A percentile compares a stretch with the other conserved stretches of the same genome.
phyloP scores from a whole-genome alignment of 2,888 invertebrate species.

The Amiota minor region DNA sequence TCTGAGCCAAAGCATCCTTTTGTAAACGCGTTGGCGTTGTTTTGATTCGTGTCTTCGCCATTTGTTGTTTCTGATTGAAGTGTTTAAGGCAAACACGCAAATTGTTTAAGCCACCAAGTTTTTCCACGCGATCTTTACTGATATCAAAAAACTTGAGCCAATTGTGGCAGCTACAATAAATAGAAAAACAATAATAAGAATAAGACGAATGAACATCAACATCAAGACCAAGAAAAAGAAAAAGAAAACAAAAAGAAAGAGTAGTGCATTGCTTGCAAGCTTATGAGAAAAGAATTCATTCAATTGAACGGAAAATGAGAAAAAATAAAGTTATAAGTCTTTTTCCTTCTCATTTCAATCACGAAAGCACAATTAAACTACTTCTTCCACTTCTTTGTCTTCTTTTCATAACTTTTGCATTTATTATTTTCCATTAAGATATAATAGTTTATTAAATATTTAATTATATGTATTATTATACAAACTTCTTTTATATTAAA shows the following conservation, averaged over 20 bases:
- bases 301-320: not conserved
- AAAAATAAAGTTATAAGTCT: too few species aligned
- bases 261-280: not conserved
- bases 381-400: too few species aligned
- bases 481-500: too few species aligned
- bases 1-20: conserved; percentile 56
- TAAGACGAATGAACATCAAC: not conserved
- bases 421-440: too few species aligned
- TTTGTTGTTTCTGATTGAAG: conserved; percentile 57
- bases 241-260: not conserved
- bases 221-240: not conserved
- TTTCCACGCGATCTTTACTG: conserved; percentile 50
- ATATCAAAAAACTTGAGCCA: conserved; percentile 66
- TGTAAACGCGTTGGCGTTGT: conserved; percentile 66
- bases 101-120: conserved; percentile 59
- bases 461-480: too few species aligned
- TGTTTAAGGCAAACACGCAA: conserved; percentile 65
- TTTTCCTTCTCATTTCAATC: too few species aligned
- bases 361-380: too few species aligned
- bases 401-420: too few species aligned
- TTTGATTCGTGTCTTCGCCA: conserved; percentile 70
- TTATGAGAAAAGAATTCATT: not conserved
- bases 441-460: too few species aligned
- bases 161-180: conserved; percentile 59
- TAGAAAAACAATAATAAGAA: not conserved